A percentile compares a stretch with the other conserved stretches of the same genome.
These are phyloP conservation scores for Anarrhichthys ocellatus DNA, from an alignment of 2,113 vertebrate genomes.

Conservation along the genomic window DNA sequence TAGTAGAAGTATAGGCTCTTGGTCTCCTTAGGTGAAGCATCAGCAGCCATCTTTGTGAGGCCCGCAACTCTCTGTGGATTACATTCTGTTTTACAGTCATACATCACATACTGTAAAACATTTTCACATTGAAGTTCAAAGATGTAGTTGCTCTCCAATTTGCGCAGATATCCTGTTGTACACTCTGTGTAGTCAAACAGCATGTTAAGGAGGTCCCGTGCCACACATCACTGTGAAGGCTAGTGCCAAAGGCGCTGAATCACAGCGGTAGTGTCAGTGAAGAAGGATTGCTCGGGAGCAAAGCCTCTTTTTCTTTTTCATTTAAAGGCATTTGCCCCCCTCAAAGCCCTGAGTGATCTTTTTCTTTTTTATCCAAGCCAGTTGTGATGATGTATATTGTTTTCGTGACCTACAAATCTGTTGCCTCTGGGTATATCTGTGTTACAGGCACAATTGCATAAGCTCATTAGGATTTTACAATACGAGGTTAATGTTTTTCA, in stretches of 20 bases:
- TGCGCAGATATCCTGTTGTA: conserved; percentile 9
- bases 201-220: conserved; percentile 38
- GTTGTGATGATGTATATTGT: conserved; percentile 60
- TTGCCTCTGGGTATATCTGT: conserved; percentile 40
- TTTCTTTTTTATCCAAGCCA: conserved; percentile 20
- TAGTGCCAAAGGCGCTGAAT: conserved; percentile 51
- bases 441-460: conserved; percentile 37
- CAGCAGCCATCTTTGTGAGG: neutral
- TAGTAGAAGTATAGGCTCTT: neutral
- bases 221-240: conserved; percentile 48
- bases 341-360: conserved; percentile 42
- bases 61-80: conserved; percentile 7
- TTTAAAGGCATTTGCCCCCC: conserved; percentile 66
- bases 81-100: conserved; percentile 4
- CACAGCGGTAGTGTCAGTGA: conserved; percentile 54
- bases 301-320: conserved; percentile 37
- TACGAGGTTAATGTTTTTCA: conserved; percentile 38
- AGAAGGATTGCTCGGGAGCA: conserved; percentile 42
- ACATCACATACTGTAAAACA: conserved; percentile 22
- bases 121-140: conserved; percentile 12
- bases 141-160: conserved; percentile 18
- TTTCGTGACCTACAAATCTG: conserved; percentile 66
- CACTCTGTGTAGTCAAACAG: conserved; percentile 29
- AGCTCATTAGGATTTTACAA: conserved; percentile 35
- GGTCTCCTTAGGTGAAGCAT: conserved; percentile 9